These are phyloP conservation scores for Platycheirus rosarum DNA, from an alignment of 2,888 invertebrate species.

Conservation along the genomic window DNA sequence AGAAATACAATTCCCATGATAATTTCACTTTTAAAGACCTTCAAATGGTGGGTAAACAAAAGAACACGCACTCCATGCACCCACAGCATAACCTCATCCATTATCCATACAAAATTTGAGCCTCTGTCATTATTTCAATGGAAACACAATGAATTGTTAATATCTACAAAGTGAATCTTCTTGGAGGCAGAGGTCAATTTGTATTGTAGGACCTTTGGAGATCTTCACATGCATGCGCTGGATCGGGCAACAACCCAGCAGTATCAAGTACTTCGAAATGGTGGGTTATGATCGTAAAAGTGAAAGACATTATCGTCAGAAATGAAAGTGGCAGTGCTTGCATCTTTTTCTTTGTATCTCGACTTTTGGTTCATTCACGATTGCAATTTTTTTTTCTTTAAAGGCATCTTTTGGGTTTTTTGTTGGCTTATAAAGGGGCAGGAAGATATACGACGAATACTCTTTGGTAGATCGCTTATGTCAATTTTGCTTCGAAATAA, in stretches of 20 bases:
- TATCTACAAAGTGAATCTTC: constrained; percentile 10
- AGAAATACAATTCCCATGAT: neutral
- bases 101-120: constrained; percentile 4
- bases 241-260: constrained; percentile 37
- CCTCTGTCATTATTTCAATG: neutral
- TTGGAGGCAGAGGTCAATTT: constrained; percentile 20
- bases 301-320: constrained; percentile 44
- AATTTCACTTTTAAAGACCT: constrained; percentile 65
- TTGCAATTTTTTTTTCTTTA: neutral
- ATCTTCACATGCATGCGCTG: neutral
- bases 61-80: constrained; percentile 58
- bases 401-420: neutral
- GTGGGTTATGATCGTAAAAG: constrained; percentile 58
- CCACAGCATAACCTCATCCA: neutral
- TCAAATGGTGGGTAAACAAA: constrained; percentile 33
- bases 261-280: neutral
- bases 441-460: neutral
- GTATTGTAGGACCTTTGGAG: constrained; percentile 4
- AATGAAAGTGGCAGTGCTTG: constrained; percentile 25
- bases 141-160: neutral
- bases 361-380: constrained; percentile 12
- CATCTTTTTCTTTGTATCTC: neutral
- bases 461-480: constrained; percentile 7
- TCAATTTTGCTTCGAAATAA: neutral
- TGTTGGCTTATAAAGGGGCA: neutral